Conservation (phyloP, 2,113 vertebrate species). For the Scophthalmus maximus region DNA sequence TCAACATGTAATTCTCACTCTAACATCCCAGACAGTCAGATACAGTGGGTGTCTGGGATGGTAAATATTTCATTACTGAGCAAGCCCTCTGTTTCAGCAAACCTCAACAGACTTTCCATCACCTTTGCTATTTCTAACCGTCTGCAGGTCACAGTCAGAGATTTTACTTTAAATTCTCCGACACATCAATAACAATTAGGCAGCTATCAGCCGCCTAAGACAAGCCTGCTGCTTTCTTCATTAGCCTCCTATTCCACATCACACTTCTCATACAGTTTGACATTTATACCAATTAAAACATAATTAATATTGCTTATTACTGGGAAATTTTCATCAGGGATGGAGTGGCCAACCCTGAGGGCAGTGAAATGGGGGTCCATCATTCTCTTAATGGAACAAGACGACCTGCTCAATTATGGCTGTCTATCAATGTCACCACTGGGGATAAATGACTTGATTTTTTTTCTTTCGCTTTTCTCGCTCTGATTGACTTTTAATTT, state of each 20-base stretch:
- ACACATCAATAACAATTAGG: conserved; percentile 85
- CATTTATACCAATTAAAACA: conserved; percentile 85
- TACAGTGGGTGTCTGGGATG: not conserved
- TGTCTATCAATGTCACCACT: conserved; percentile 81
- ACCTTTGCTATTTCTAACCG: conserved; percentile 23
- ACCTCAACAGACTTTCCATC: not conserved
- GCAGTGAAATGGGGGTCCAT: conserved; percentile 70
- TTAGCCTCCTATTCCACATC: conserved; percentile 71
- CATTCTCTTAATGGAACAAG: conserved; percentile 76
- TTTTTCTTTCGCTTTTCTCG: conserved; percentile 53
- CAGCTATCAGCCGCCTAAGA: conserved; percentile 69
- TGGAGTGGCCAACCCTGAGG: conserved; percentile 66
- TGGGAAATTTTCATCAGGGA: conserved; percentile 79
- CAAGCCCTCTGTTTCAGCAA: conserved; percentile 9
- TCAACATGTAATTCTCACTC: not conserved
- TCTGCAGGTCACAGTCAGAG: conserved; percentile 15
- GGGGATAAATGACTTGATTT: conserved; percentile 72
- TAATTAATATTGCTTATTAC: conserved; percentile 85
- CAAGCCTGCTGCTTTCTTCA: conserved; percentile 72
- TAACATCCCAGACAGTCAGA: not conserved
- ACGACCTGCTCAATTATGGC: conserved; percentile 78
- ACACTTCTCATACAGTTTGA: conserved; percentile 75
- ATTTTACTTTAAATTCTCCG: conserved; percentile 41
- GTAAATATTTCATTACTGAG: conserved; percentile 19
- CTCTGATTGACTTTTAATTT: conserved; percentile 79